Base-by-base conservation (phyloP, 2,113 vertebrate species). In the Arvicanthis niloticus region DNA sequence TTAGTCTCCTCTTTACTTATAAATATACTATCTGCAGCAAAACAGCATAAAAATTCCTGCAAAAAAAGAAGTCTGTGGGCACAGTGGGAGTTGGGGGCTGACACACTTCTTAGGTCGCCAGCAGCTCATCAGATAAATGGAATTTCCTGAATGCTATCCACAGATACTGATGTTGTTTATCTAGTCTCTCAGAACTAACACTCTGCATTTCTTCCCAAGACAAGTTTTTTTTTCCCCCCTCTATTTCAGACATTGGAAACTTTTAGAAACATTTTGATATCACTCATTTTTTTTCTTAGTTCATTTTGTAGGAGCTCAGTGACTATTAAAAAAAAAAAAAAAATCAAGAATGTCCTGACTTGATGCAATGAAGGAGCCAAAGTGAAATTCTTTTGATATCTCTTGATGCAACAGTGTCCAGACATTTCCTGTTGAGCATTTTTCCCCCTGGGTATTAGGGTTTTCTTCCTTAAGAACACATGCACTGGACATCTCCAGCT, bases 121-220 rank as follows among this genome's bases (percentile, higher is more conserved):
- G 92, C 98, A 98, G 98, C 98, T 99, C 98, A 99, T 99, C 98
- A 98, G 98, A 98, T 98, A 97, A 98, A 98, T 98, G 98, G 98
- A 99, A 99, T 99, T 99, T 99, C 98, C 98, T 98, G 98, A 94
- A 29, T 89, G 56, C 94, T 77, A 88, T 97, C 98, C 91, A 60
- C 88, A 95, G 97, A 97, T 98, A 31, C 97, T 98, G 73, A 67
- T 48, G 75, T 93, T 98, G 97, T 98, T 98, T 98, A 98, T 98
- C 98, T 98, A 91, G 82, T 92, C 97, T 97, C 97, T 98, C 97
- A 96, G 96, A 31, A 13, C 95, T 48, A 88, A 93, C 89, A 96
- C 37, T 96, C 87, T 96, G 84, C 92, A 73, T 95, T 93, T 91
- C 91, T 89, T 95, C 4, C 34, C 56, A 19, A 34, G 94, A 96